phyloP scores from a whole-genome alignment of 2,797 vertebrate genomes.

The Acrocephalus scirpaceus region DNA sequence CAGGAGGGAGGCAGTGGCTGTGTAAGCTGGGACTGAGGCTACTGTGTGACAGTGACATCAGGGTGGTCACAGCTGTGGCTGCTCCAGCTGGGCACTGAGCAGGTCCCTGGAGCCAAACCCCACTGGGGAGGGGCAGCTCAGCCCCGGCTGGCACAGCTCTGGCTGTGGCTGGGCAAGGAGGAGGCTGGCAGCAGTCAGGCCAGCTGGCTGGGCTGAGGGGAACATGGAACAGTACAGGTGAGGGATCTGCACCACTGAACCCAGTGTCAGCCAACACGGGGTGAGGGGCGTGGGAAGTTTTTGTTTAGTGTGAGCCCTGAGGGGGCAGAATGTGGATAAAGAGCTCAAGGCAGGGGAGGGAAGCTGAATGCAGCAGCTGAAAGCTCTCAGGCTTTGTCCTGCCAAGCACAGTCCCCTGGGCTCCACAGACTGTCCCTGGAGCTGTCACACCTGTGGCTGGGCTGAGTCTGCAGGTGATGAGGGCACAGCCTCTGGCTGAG shows the following conservation, averaged over 20 bases:
- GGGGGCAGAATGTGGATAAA: rapidly evolving
- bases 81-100: neutral
- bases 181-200: neutral
- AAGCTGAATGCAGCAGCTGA: too few relatives aligned
- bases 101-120: neutral
- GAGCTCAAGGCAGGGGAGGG: neutral
- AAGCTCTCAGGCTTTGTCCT: neutral
- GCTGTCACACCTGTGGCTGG: neutral
- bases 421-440: neutral
- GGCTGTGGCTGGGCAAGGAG: neutral
- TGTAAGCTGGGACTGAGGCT: neutral
- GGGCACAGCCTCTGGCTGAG: neutral
- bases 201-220: neutral
- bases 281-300: rapidly evolving
- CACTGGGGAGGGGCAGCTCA: rapidly evolving
- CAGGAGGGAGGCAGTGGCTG: neutral
- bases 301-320: neutral
- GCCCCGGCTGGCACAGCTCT: neutral
- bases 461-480: neutral
- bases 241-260: neutral
- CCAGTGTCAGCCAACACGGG: neutral
- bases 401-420: neutral
- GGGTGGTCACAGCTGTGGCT: neutral
- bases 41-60: rapidly evolving
- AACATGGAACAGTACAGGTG: neutral